Evolutionary conservation across 2,888 invertebrate species (phyloP).

Genomic region (Taphrorychus bicolor): DNA sequence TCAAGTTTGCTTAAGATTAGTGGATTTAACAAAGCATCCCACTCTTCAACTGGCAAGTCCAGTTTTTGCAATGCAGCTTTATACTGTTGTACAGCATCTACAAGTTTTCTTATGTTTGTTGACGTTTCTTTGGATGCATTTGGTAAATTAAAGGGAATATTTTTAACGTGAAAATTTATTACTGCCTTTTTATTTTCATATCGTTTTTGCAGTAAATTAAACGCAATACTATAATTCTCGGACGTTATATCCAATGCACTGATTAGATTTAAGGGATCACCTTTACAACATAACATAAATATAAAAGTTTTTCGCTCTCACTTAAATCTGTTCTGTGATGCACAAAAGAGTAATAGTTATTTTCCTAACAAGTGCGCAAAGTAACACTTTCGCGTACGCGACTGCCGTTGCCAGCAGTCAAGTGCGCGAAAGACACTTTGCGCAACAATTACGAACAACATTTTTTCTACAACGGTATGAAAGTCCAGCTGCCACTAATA

Average conservation of each 20-base stretch:
- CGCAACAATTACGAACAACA: no score
- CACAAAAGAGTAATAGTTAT: background rate
- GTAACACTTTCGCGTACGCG: no score
- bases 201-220: constrained; percentile 25
- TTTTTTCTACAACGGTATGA: no score
- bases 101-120: constrained; percentile 21
- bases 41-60: constrained; percentile 1
- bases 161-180: constrained; percentile 27
- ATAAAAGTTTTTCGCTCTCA: background rate
- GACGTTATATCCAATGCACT: background rate
- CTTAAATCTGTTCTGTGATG: background rate
- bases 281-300: constrained; percentile 14
- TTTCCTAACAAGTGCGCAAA: no score
- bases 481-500: no score
- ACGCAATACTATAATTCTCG: constrained; percentile 1
- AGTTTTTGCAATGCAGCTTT: constrained; percentile 29
- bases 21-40: constrained; percentile 35
- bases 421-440: no score
- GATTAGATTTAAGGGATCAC: constrained; percentile 10
- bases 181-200: constrained; percentile 27
- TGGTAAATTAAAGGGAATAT: constrained; percentile 27
- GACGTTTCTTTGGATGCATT: constrained; percentile 20
- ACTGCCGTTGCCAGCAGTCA: no score
- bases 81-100: constrained; percentile 34
- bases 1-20: constrained; percentile 35